These are phyloP conservation scores for Beaufortia kweichowensis DNA, from an alignment of 2,113 vertebrate species.

Conservation along the genomic window DNA sequence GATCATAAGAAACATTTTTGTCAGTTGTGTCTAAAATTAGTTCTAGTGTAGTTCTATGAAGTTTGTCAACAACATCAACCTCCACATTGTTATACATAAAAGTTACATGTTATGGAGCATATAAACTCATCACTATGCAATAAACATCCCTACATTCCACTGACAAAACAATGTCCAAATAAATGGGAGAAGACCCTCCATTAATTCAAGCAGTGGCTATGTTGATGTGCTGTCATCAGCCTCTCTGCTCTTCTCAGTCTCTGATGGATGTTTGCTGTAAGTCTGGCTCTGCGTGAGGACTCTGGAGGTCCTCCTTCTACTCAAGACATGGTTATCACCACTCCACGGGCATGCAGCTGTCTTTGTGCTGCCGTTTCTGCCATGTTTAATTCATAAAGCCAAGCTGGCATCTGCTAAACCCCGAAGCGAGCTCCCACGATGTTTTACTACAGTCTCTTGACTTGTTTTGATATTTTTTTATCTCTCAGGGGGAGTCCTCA, in stretches of 20 bases:
- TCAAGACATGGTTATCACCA: conserved; percentile 20
- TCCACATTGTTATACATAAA: too few relatives aligned
- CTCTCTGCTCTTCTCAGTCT: neutral
- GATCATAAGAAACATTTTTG: too few relatives aligned
- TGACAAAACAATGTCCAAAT: neutral
- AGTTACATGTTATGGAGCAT: neutral
- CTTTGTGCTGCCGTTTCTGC: conserved; percentile 32
- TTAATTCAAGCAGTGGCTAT: neutral
- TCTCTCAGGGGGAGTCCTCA: conserved; percentile 19
- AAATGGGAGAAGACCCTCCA: neutral
- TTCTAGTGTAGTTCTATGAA: too few relatives aligned
- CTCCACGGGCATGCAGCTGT: conserved; percentile 19
- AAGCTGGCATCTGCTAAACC: conserved; percentile 7
- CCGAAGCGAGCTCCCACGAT: conserved; percentile 4
- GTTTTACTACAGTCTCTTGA: neutral
- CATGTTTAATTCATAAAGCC: conserved; percentile 52
- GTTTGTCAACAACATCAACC: too few relatives aligned
- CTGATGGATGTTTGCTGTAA: neutral
- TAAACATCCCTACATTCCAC: too few relatives aligned
- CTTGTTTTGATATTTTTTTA: conserved; percentile 43
- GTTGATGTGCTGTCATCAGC: conserved; percentile 2
- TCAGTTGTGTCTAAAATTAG: too few relatives aligned
- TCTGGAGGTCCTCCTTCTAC: conserved; percentile 13
- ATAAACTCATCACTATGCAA: neutral
- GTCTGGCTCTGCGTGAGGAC: conserved; percentile 22